A percentile compares a stretch with the other conserved stretches of the same genome.
Conservation (phyloP, 2,797 vertebrate species). For the Pseudotriccus pelzelni region DNA sequence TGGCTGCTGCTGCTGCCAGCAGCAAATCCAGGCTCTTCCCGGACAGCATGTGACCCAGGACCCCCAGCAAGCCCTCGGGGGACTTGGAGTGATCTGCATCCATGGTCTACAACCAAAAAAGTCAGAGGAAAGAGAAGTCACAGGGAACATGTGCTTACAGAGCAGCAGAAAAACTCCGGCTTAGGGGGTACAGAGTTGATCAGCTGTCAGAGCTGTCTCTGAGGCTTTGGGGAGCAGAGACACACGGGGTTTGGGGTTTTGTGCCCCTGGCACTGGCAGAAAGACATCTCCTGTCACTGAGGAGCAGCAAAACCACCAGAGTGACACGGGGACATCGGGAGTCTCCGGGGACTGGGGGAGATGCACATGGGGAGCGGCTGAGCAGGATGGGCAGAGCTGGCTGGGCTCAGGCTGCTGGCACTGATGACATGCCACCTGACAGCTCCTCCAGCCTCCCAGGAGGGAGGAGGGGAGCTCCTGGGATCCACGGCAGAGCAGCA, state of each 20-base stretch:
- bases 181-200: too few relatives aligned
- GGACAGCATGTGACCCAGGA: constrained; percentile 97
- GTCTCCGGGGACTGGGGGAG: neutral
- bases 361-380: accelerated
- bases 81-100: constrained; percentile 98
- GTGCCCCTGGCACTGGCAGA: neutral
- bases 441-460: neutral
- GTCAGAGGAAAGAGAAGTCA: neutral
- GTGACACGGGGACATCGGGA: neutral
- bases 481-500: neutral
- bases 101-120: constrained; percentile 83
- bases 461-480: neutral
- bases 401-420: neutral
- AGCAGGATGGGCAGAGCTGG: neutral
- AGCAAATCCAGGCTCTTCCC: constrained; percentile 95
- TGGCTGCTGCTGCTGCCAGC: constrained; percentile 93
- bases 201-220: too few relatives aligned
- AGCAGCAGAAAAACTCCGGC: neutral
- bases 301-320: neutral
- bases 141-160: neutral
- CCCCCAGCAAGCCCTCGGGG: constrained; percentile 92
- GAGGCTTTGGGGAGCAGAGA: neutral
- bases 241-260: neutral
- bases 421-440: neutral
- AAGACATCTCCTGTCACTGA: neutral